phyloP scores from a whole-genome alignment of 2,113 vertebrate species.

The Boulengeromyrus knoepffleri region DNA sequence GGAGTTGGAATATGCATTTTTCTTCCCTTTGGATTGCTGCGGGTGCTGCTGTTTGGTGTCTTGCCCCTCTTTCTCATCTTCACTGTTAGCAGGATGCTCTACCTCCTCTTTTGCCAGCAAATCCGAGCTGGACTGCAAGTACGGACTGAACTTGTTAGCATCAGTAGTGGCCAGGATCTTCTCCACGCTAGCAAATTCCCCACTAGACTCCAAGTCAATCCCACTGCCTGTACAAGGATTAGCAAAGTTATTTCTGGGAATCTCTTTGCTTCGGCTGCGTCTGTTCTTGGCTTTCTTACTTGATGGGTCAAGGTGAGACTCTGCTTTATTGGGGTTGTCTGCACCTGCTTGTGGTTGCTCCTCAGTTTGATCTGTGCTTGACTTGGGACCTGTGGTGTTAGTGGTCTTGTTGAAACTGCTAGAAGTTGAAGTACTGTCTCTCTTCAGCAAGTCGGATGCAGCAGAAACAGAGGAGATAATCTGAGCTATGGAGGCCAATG shows the following conservation, averaged over 20 bases:
- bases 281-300: constrained; percentile 38
- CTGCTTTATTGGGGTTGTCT: constrained; percentile 16
- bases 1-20: constrained; percentile 81
- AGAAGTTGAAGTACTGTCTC: constrained; percentile 49
- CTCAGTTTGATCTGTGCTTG: constrained; percentile 39
- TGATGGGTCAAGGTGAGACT: neutral
- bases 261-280: neutral
- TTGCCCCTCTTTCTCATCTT: constrained; percentile 18
- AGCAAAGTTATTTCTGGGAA: neutral
- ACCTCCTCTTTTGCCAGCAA: neutral
- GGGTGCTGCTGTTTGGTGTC: constrained; percentile 37
- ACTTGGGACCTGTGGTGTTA: neutral
- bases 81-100: constrained; percentile 5
- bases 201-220: constrained; percentile 88
- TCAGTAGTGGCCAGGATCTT: constrained; percentile 95
- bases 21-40: constrained; percentile 67
- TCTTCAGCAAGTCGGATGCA: constrained; percentile 76
- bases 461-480: constrained; percentile 95
- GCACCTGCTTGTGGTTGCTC: neutral
- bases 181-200: constrained; percentile 94
- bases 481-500: constrained; percentile 92
- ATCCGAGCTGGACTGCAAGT: constrained; percentile 60
- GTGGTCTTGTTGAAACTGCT: constrained; percentile 12
- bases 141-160: constrained; percentile 87
- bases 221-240: neutral